phyloP scores from a whole-genome alignment of 2,113 vertebrate species.

The Sprattus sprattus region DNA sequence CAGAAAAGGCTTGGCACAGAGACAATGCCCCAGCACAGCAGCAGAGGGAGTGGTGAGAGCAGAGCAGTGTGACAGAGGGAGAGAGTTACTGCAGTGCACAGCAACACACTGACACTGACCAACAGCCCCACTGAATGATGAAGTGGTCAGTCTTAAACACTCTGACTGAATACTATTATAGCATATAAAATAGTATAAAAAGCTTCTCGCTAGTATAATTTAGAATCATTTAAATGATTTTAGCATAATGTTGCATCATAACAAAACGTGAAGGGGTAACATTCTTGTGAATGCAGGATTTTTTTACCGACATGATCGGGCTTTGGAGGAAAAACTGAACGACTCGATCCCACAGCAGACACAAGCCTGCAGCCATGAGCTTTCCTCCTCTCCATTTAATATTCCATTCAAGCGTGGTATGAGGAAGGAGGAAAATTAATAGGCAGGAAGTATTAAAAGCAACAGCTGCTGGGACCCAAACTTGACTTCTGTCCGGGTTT shows the following conservation, averaged over 20 bases:
- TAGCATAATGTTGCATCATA: too few species aligned
- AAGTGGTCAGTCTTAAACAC: background rate
- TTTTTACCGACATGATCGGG: background rate
- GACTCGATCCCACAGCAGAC: background rate
- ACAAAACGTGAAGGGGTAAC: too few species aligned
- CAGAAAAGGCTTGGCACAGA: background rate
- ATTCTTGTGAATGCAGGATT: too few species aligned
- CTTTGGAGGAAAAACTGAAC: background rate
- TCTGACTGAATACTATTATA: too few species aligned
- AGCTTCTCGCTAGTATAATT: too few species aligned
- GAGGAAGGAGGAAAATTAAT: background rate
- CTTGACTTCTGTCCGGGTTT: background rate
- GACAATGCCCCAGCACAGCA: background rate
- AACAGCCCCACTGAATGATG: background rate
- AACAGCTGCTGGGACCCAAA: background rate
- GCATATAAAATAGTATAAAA: too few species aligned
- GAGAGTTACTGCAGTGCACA: background rate
- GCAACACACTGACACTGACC: background rate
- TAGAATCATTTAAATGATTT: too few species aligned
- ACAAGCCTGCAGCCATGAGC: background rate
- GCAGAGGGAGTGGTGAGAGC: background rate
- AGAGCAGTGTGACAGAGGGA: background rate
- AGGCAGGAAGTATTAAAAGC: background rate
- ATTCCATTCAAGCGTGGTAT: background rate
- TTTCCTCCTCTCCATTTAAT: background rate